A percentile compares a stretch with the other conserved stretches of the same genome.
phyloP scores from a whole-genome alignment of 2,113 vertebrate genomes.

The Oreochromis aureus region DNA sequence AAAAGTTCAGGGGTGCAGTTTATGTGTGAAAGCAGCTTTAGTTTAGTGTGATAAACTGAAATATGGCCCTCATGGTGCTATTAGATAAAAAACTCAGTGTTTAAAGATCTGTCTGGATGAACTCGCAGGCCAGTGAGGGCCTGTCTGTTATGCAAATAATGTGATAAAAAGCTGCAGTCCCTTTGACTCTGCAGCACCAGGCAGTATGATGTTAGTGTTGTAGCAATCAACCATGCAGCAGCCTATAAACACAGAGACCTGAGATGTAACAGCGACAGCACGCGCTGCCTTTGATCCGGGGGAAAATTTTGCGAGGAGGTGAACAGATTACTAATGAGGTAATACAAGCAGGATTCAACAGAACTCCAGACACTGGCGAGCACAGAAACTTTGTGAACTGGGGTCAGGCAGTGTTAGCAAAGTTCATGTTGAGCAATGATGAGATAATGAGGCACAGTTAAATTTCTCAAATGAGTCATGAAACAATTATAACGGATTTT shows the following conservation, averaged over 20 bases:
- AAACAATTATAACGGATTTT: constrained; percentile 5
- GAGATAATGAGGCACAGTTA: constrained; percentile 7
- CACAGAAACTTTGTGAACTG: background rate
- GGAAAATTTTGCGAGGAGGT: constrained; percentile 15
- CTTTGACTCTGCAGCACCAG: constrained; percentile 17
- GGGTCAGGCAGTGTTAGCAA: background rate
- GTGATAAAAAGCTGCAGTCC: background rate
- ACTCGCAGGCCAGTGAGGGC: background rate
- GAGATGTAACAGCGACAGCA: constrained; percentile 16
- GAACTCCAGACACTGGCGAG: background rate
- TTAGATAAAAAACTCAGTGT: background rate
- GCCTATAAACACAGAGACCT: constrained; percentile 10
- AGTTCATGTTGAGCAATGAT: background rate
- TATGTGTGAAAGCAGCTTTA: background rate
- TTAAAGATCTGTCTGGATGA: background rate
- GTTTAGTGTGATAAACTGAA: background rate
- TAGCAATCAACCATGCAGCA: background rate
- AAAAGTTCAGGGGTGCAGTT: background rate
- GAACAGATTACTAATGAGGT: constrained; percentile 43
- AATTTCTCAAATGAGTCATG: background rate
- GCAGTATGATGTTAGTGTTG: background rate
- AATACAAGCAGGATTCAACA: background rate
- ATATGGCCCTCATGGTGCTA: background rate
- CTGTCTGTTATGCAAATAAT: background rate
- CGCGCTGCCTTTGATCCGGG: constrained; percentile 3